Conservation (phyloP, 2,113 vertebrate species). For the Grammomys surdaster region DNA sequence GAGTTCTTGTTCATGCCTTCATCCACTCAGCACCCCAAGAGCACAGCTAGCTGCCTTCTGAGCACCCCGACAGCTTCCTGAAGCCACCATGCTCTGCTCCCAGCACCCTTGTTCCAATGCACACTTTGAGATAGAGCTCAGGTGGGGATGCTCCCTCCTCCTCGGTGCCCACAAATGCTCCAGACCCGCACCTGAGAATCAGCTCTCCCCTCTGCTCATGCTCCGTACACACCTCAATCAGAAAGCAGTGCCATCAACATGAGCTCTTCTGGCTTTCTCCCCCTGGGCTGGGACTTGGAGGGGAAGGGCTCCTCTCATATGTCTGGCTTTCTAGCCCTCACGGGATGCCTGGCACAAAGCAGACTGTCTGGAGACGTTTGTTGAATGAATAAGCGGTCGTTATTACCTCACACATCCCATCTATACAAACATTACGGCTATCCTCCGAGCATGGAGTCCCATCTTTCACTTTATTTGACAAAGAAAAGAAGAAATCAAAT, state of each 20-base stretch:
- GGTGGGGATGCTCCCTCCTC: background rate
- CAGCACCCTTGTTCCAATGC: too few species aligned
- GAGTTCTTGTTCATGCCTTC: background rate
- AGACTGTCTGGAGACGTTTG: constrained; percentile 68
- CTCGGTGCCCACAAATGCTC: background rate
- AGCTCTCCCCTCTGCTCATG: background rate
- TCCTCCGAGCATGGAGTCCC: constrained; percentile 93
- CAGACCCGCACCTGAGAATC: background rate
- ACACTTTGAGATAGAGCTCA: background rate
- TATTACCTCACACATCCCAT: constrained; percentile 95
- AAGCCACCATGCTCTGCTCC: rapidly evolving
- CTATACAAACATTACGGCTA: constrained; percentile 92
- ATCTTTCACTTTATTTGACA: constrained; percentile 95
- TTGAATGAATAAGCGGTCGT: constrained; percentile 71
- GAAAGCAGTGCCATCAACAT: background rate
- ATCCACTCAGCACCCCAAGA: too few species aligned
- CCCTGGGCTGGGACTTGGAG: background rate
- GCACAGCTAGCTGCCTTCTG: background rate
- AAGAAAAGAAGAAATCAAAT: constrained; percentile 96
- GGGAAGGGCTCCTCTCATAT: background rate
- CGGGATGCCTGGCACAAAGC: constrained; percentile 49
- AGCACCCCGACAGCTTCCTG: background rate
- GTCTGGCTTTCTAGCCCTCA: background rate
- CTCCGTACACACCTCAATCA: background rate
- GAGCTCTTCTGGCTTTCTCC: background rate